Evolutionary conservation across 2,888 invertebrate genomes (phyloP).

Genomic region (Aethes cnicana): DNA sequence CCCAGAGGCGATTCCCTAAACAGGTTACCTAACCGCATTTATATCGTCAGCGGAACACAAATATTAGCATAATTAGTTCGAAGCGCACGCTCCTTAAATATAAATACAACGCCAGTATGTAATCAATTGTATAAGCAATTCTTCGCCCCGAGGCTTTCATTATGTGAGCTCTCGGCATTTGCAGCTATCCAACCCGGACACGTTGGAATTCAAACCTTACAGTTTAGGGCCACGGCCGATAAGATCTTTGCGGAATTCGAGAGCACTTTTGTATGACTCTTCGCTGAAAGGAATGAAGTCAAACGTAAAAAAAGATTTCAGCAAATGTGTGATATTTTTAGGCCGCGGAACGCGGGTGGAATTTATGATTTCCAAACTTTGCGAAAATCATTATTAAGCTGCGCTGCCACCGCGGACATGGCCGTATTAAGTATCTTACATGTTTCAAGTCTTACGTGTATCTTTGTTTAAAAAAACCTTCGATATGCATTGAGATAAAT

Average conservation of each 20-base stretch:
- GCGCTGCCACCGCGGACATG: background rate
- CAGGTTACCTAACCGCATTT: conserved; percentile 76
- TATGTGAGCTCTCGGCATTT: conserved; percentile 22
- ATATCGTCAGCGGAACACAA: conserved; percentile 67
- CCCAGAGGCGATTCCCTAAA: conserved; percentile 72
- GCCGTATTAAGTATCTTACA: no score
- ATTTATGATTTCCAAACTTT: conserved; percentile 16
- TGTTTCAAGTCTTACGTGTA: no score
- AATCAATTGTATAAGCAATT: conserved; percentile 44
- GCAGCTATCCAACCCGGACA: conserved; percentile 23
- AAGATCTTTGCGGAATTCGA: conserved; percentile 23
- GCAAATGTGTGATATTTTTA: conserved; percentile 30
- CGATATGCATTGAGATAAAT: no score
- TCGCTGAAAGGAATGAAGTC: conserved; percentile 31
- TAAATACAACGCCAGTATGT: conserved; percentile 44
- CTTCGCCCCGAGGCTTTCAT: conserved; percentile 35
- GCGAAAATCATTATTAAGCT: conserved; percentile 10
- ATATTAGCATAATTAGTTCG: conserved; percentile 74
- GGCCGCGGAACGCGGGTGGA: conserved; percentile 9
- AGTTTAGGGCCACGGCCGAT: conserved; percentile 22
- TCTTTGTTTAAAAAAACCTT: no score
- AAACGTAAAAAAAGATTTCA: conserved; percentile 29
- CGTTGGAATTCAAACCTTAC: conserved; percentile 30
- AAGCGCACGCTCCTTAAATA: conserved; percentile 55
- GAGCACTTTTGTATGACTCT: conserved; percentile 23